phyloP scores from a whole-genome alignment of 2,797 vertebrate species.

The Pitangus sulphuratus region DNA sequence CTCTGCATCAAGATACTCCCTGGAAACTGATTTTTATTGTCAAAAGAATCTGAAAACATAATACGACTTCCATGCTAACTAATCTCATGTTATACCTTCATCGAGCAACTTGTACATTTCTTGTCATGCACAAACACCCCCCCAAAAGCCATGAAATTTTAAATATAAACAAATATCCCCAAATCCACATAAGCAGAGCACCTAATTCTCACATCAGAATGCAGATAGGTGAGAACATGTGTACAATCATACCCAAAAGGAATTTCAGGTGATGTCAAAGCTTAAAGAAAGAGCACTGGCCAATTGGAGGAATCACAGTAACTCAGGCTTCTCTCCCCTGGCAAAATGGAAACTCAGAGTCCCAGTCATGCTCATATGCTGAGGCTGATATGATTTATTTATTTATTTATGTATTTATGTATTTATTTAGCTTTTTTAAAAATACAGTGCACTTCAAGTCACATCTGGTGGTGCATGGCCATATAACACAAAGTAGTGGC shows the following conservation, averaged over 20 bases:
- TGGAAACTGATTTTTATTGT: conserved; percentile 39
- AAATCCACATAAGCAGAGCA: neutral
- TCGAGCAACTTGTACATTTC: neutral
- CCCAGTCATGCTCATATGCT: neutral
- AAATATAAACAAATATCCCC: conserved; percentile 62
- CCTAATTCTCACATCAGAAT: conserved; percentile 47
- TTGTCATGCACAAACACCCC: conserved; percentile 29
- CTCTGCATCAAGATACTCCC: conserved; percentile 24
- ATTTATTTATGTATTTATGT: neutral
- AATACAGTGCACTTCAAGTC: neutral
- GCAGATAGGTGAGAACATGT: neutral
- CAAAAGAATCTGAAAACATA: conserved; percentile 33
- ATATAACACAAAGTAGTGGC: neutral
- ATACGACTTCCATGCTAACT: conserved; percentile 29
- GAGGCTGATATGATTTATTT: neutral
- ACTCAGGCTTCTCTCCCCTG: neutral
- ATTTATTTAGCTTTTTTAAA: neutral
- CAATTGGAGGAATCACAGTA: neutral
- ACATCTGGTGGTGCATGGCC: neutral
- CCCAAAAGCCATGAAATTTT: conserved; percentile 26
- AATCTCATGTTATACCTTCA: conserved; percentile 19
- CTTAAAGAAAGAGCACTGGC: neutral
- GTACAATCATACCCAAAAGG: neutral
- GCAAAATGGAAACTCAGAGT: neutral
- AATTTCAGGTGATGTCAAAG: neutral